These are phyloP conservation scores for Drosophila yakuba DNA, from an alignment of 1,140 invertebrate species.

Conservation along the genomic window DNA sequence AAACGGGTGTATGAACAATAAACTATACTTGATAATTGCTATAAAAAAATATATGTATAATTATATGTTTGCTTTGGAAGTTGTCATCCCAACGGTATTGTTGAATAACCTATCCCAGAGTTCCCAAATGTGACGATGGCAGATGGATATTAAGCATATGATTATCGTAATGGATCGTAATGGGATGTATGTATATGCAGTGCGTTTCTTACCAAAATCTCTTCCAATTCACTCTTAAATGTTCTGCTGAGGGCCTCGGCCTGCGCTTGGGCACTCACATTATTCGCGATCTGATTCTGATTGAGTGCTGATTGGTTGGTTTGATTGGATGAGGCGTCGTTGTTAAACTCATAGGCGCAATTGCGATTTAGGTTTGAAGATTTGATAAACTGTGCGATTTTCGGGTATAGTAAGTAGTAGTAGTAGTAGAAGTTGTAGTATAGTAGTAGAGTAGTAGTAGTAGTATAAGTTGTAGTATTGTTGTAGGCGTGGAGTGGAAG, in stretches of 20 bases:
- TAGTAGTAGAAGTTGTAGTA: conserved; percentile 27
- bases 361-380: conserved; percentile 80
- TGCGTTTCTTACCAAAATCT: conserved; percentile 73
- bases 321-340: conserved; percentile 67
- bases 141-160: conserved; percentile 12
- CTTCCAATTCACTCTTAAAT: conserved; percentile 82
- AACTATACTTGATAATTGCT: no score
- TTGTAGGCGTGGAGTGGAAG: conserved; percentile 47
- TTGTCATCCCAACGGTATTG: no score
- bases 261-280: conserved; percentile 65
- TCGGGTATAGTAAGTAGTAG: conserved; percentile 50
- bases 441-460: conserved; percentile 37
- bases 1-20: no score
- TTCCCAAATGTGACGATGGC: background rate
- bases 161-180: conserved; percentile 4
- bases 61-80: background rate
- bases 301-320: conserved; percentile 69
- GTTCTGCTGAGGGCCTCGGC: conserved; percentile 77
- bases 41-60: no score
- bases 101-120: background rate
- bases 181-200: conserved; percentile 37
- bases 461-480: background rate
- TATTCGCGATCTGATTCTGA: conserved; percentile 73
- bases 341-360: conserved; percentile 79
- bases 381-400: conserved; percentile 76